These are phyloP conservation scores for Bos indicus DNA, from an alignment of 2,113 vertebrate genomes.

Conservation along the genomic window DNA sequence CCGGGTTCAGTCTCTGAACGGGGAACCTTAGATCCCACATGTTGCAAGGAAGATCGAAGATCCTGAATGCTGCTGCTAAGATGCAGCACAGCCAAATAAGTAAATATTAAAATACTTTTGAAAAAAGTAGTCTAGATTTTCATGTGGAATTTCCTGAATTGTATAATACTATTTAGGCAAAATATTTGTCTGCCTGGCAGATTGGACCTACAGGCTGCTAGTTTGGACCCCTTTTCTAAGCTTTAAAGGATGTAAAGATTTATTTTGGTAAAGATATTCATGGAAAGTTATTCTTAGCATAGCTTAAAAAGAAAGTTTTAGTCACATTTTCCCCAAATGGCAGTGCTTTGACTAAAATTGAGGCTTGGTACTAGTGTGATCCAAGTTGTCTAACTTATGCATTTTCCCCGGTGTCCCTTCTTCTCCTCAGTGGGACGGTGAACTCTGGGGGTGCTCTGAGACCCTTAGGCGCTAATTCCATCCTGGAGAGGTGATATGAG, in stretches of 20 bases:
- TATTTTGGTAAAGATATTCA: neutral
- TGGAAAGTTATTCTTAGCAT: neutral
- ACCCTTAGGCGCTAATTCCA: neutral
- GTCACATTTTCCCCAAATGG: neutral
- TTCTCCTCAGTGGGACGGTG: neutral
- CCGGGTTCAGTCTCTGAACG: neutral
- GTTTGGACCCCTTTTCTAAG: neutral
- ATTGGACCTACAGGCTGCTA: neutral
- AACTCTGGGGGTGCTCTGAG: neutral
- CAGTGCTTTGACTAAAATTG: neutral
- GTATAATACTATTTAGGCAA: neutral
- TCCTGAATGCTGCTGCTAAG: neutral
- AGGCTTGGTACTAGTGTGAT: neutral
- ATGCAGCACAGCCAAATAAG: neutral
- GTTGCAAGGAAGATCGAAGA: neutral
- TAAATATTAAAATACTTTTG: neutral
- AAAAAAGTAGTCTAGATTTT: neutral
- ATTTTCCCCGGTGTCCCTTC: neutral
- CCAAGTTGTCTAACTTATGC: neutral
- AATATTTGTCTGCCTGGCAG: neutral
- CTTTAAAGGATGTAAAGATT: slow-evolving; percentile 5
- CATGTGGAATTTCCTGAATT: neutral
- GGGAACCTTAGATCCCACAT: neutral
- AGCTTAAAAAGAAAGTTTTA: neutral
- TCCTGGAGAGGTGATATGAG: neutral